These are phyloP conservation scores for Corydoras sp. DNA, from an alignment of 2,113 vertebrate genomes.

Conservation along the genomic window DNA sequence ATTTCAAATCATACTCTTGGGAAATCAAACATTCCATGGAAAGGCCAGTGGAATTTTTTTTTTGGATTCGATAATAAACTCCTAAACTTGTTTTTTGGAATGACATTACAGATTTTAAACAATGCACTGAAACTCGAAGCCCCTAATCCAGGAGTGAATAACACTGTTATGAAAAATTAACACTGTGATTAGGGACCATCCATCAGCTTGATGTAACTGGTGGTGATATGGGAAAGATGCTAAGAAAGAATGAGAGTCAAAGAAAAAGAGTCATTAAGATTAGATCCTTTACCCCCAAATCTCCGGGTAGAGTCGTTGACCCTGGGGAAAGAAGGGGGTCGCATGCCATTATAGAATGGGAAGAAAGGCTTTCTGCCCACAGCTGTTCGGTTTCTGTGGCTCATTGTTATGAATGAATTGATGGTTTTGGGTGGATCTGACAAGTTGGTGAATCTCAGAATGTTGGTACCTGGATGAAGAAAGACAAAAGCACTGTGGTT, in stretches of 20 bases:
- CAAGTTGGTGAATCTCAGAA: slow-evolving; percentile 41
- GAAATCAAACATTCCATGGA: too few relatives aligned
- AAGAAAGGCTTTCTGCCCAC: slow-evolving; percentile 42
- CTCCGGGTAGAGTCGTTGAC: slow-evolving; percentile 47
- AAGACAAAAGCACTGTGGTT: slow-evolving; percentile 49
- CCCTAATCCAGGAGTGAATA: background rate
- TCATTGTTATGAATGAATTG: slow-evolving; percentile 38
- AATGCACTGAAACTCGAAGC: background rate
- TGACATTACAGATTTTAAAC: too few relatives aligned
- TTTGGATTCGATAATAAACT: too few relatives aligned
- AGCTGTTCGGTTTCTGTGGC: slow-evolving; percentile 45
- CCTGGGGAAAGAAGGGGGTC: slow-evolving; percentile 50
- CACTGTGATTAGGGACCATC: slow-evolving; percentile 5
- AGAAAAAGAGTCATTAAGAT: slow-evolving; percentile 2
- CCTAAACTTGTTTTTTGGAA: too few relatives aligned
- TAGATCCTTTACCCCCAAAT: slow-evolving; percentile 57
- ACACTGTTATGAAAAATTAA: slow-evolving; percentile 2
- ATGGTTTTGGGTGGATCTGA: slow-evolving; percentile 41
- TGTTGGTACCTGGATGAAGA: slow-evolving; percentile 59
- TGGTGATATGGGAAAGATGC: background rate
- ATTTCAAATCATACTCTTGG: too few relatives aligned
- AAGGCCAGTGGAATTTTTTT: too few relatives aligned
- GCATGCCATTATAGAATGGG: slow-evolving; percentile 51
- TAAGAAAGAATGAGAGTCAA: background rate
- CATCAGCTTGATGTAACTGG: background rate